Conservation (phyloP, 1,140 invertebrate species). For the Argopecten irradians region DNA sequence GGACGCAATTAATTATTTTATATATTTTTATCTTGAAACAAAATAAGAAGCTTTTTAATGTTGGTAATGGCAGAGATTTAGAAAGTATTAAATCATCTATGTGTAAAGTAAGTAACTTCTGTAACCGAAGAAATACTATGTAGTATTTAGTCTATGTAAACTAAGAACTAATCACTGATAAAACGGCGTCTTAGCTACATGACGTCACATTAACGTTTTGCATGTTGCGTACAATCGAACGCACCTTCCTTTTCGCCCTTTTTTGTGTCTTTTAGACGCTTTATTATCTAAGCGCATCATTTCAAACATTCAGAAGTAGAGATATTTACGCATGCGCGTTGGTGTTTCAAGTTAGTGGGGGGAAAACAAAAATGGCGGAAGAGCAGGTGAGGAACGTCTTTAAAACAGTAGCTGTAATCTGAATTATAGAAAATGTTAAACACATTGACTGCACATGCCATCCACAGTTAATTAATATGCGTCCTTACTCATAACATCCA, state of each 20-base stretch:
- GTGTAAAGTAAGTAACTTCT: too few relatives aligned
- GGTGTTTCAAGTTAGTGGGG: conserved; percentile 50
- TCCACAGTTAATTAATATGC: not conserved
- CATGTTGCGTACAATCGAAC: not conserved
- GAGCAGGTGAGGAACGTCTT: conserved; percentile 67
- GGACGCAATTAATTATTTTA: too few relatives aligned
- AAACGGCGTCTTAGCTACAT: too few relatives aligned
- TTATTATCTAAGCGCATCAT: not conserved
- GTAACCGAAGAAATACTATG: too few relatives aligned
- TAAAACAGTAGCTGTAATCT: conserved; percentile 1
- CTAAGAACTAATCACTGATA: too few relatives aligned
- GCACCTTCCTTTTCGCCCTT: not conserved
- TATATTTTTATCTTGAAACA: too few relatives aligned
- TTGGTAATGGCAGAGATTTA: too few relatives aligned
- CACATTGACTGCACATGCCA: not conserved
- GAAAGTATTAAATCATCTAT: too few relatives aligned
- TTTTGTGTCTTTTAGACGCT: not conserved
- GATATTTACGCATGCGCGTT: conserved; percentile 42
- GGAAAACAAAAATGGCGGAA: conserved; percentile 76
- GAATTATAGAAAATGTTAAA: conserved; percentile 13
- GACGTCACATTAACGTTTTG: not conserved
- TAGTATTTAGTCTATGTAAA: too few relatives aligned
- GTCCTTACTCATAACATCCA: not conserved
- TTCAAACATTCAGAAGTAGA: not conserved
- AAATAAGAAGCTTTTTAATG: too few relatives aligned